phyloP scores from a whole-genome alignment of 2,113 vertebrate species.

The Sterrhoptilus dennistouni region DNA sequence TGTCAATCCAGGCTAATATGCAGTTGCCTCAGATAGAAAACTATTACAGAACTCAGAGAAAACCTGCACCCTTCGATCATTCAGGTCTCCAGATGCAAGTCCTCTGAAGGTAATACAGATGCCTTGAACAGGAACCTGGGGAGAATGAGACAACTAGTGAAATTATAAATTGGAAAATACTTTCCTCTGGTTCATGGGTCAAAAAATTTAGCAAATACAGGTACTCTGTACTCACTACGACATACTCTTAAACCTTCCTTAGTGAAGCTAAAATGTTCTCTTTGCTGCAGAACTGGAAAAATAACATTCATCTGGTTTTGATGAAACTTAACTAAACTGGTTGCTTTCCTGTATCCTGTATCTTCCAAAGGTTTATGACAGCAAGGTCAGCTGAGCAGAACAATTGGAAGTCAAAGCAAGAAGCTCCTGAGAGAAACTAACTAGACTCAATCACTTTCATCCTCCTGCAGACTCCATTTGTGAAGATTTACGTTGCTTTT shows the following conservation, averaged over 20 bases:
- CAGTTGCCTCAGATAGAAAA: background rate
- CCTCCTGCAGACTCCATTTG: background rate
- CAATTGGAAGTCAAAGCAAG: background rate
- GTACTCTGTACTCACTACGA: background rate
- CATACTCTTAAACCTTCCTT: background rate
- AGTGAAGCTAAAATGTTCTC: background rate
- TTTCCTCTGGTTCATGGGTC: background rate
- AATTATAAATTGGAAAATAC: background rate
- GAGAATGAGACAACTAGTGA: background rate
- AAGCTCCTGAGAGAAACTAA: background rate
- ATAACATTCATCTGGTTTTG: background rate
- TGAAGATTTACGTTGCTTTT: background rate
- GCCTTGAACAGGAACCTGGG: background rate
- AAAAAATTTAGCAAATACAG: background rate
- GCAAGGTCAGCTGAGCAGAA: background rate
- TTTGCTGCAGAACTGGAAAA: background rate
- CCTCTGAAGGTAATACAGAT: background rate
- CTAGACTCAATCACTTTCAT: background rate
- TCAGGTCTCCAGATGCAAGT: background rate
- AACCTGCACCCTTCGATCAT: background rate
- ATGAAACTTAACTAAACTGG: background rate
- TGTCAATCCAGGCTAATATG: conserved; percentile 24
- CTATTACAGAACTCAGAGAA: background rate
- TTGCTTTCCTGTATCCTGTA: background rate
- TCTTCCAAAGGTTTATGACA: background rate